These are phyloP conservation scores for Euspilapteryx auroguttella DNA, from an alignment of 2,888 invertebrate species.

Conservation along the genomic window DNA sequence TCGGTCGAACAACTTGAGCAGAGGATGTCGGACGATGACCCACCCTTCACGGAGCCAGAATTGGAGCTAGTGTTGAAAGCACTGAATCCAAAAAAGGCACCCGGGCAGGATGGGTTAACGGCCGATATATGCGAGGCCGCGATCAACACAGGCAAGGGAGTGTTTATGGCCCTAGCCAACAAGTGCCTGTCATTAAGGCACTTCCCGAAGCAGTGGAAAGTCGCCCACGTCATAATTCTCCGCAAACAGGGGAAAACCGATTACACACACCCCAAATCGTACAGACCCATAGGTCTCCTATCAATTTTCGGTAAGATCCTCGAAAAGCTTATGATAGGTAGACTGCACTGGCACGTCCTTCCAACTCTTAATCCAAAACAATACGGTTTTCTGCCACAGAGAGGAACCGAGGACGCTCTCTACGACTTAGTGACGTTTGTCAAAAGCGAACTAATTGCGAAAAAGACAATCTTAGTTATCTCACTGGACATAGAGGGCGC, in stretches of 20 bases:
- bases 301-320: not conserved
- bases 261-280: no score
- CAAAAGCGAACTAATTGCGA: not conserved
- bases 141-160: not conserved
- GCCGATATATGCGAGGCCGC: conserved; percentile 5
- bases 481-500: no score
- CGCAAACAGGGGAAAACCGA: no score
- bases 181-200: conserved; percentile 1
- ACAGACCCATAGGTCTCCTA: no score
- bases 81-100: conserved; percentile 7
- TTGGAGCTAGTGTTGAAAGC: not conserved
- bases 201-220: conserved; percentile 6
- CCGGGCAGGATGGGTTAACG: conserved; percentile 6
- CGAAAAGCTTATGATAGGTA: not conserved
- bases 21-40: no score
- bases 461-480: not conserved
- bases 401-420: no score
- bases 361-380: no score
- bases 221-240: no score
- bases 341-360: no score
- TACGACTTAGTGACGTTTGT: no score
- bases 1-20: no score
- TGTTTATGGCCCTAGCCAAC: conserved; percentile 3
- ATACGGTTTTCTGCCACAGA: no score
- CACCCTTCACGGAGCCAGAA: conserved; percentile 5